Conservation (phyloP, 2,888 invertebrate species). For the Chymomyza amoena region DNA sequence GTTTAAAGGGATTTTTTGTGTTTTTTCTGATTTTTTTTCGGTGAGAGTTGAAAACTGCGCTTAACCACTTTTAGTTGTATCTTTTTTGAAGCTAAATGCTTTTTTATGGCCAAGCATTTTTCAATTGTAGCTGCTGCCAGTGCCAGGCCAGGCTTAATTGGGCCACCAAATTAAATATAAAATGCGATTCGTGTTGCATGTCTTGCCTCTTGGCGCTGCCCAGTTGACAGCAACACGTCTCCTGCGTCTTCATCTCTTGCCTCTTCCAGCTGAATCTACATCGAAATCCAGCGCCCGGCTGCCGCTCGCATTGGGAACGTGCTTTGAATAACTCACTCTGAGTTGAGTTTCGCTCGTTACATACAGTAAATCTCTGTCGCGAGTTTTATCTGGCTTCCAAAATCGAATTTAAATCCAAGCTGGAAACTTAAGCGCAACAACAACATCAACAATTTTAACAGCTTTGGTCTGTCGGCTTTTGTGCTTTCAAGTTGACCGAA, state of each 20-base stretch:
- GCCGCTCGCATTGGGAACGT: conserved; percentile 41
- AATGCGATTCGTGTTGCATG: conserved; percentile 59
- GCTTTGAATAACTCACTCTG: conserved; percentile 59
- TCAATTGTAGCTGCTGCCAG: conserved; percentile 52
- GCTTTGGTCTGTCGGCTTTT: conserved; percentile 1
- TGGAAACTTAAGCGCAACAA: conserved; percentile 11
- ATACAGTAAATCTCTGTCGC: conserved; percentile 48
- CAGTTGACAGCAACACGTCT: conserved; percentile 66
- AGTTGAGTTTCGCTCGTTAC: conserved; percentile 28
- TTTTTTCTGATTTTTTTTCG: conserved; percentile 5
- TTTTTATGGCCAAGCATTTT: conserved; percentile 57
- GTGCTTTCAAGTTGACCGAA: conserved; percentile 16
- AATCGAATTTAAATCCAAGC: conserved; percentile 67
- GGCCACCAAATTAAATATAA: conserved; percentile 61
- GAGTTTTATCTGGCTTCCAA: conserved; percentile 62
- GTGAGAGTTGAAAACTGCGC: conserved; percentile 33
- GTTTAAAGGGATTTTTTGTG: conserved; percentile 33
- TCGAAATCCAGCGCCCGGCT: conserved; percentile 33
- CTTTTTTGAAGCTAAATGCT: conserved; percentile 50
- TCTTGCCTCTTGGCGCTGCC: neutral
- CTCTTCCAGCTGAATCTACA: conserved; percentile 24
- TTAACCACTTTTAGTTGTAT: neutral
- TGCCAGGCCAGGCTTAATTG: conserved; percentile 62
- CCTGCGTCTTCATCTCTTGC: conserved; percentile 47
- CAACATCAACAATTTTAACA: neutral